Percentiles rank a stretch among this genome's conserved stretches.
These are phyloP conservation scores for Sapajus apella DNA, from an alignment of 2,113 vertebrate species.

Conservation along the genomic window DNA sequence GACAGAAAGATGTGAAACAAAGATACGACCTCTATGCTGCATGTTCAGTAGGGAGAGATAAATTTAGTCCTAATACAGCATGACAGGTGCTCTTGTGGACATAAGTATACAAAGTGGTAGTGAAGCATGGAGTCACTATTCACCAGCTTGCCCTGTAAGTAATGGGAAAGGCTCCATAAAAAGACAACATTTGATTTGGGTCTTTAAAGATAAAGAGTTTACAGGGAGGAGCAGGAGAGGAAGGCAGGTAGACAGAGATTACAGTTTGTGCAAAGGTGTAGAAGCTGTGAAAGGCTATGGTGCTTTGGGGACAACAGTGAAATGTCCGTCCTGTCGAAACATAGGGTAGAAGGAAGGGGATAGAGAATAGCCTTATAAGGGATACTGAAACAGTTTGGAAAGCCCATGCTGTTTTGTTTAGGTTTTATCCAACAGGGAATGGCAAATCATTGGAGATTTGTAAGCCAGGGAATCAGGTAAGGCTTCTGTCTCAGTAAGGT, in stretches of 20 bases:
- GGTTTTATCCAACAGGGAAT: not conserved
- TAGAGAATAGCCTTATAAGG: not conserved
- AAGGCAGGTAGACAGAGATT: not conserved
- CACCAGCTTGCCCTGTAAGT: not conserved
- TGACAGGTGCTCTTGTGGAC: no score
- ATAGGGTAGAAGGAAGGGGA: not conserved
- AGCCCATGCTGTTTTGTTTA: not conserved
- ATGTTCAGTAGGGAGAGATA: not conserved
- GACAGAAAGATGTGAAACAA: not conserved
- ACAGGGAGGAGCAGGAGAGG: not conserved
- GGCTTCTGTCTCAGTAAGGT: not conserved
- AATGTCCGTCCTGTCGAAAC: not conserved
- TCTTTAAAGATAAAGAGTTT: not conserved
- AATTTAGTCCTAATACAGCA: not conserved
- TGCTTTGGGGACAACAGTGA: not conserved
- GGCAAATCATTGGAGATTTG: not conserved
- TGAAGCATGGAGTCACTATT: no score
- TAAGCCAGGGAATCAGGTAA: not conserved
- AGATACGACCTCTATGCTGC: not conserved
- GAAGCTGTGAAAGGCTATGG: not conserved
- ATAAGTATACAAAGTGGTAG: rapidly evolving
- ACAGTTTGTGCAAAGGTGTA: not conserved
- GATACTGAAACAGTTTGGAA: not conserved
- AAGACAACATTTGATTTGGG: not conserved
- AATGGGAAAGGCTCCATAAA: not conserved